These are phyloP conservation scores for Tragelaphus imberbis DNA, from an alignment of 2,113 vertebrate species.

Conservation along the genomic window DNA sequence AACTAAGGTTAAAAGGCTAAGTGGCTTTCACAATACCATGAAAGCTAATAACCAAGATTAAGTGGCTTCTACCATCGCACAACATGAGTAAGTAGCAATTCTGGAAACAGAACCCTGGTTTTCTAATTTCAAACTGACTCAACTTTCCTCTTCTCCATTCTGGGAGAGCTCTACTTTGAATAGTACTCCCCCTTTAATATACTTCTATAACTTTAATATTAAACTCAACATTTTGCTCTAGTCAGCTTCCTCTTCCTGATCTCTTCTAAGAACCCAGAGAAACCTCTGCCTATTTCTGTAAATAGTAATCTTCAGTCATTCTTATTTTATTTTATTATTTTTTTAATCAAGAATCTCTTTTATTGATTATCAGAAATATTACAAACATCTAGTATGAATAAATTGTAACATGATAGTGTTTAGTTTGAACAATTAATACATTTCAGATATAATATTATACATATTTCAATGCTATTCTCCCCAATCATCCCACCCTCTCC, in stretches of 20 bases:
- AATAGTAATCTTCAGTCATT: neutral
- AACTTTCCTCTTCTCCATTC: neutral
- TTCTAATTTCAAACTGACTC: slow-evolving; percentile 29
- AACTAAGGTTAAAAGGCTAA: slow-evolving; percentile 54
- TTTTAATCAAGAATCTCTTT: too few species aligned
- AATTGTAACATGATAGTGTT: too few species aligned
- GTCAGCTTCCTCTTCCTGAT: neutral
- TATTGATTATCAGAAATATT: too few species aligned
- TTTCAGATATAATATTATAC: too few species aligned
- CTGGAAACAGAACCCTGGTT: slow-evolving; percentile 43
- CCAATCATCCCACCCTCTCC: too few species aligned
- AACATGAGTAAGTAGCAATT: slow-evolving; percentile 29
- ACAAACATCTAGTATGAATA: too few species aligned
- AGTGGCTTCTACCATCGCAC: slow-evolving; percentile 20
- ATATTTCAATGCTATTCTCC: too few species aligned
- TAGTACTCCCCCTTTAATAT: neutral
- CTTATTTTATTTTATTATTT: too few species aligned
- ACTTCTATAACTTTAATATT: neutral
- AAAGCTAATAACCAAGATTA: slow-evolving; percentile 24
- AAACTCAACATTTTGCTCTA: neutral
- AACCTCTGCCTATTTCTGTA: neutral
- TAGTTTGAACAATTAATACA: too few species aligned
- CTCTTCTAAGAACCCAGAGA: neutral
- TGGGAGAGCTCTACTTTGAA: neutral
- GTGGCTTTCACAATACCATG: slow-evolving; percentile 46